These are phyloP conservation scores for Matsumyia berberina DNA, from an alignment of 2,888 invertebrate genomes.

Conservation along the genomic window DNA sequence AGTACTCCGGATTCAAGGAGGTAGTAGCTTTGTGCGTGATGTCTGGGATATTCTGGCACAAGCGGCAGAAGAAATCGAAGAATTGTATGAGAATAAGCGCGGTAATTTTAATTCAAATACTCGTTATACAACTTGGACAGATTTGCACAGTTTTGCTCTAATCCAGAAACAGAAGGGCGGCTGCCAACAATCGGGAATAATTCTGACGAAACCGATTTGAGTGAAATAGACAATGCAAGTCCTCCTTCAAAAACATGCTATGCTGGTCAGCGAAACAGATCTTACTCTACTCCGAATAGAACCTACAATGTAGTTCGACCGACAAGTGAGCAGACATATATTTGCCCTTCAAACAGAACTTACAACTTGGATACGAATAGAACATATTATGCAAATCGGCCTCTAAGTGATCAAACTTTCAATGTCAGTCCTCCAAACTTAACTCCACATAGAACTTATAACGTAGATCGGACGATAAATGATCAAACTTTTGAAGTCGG, in stretches of 20 bases:
- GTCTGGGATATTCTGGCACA: slow-evolving; percentile 79
- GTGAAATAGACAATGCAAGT: no score
- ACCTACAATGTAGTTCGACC: slow-evolving; percentile 1
- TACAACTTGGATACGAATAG: neutral
- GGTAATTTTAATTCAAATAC: no score
- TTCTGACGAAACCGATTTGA: neutral
- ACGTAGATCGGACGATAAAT: neutral
- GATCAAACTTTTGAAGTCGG: neutral
- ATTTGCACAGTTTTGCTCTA: no score
- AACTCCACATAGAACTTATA: neutral
- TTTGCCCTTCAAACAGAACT: neutral
- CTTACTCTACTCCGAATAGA: neutral
- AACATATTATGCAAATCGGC: neutral
- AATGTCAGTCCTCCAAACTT: neutral
- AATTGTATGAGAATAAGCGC: slow-evolving; percentile 30
- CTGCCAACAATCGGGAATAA: no score
- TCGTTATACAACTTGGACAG: no score
- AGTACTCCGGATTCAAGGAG: slow-evolving; percentile 42
- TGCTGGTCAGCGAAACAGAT: no score
- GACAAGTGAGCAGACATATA: neutral
- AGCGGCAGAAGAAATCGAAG: slow-evolving; percentile 80
- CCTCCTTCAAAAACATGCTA: neutral
- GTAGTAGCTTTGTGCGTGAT: slow-evolving; percentile 48
- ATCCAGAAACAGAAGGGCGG: no score
- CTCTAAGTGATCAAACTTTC: neutral